These are phyloP conservation scores for Parnassius smintheus DNA, from an alignment of 2,888 invertebrate species.

Conservation along the genomic window DNA sequence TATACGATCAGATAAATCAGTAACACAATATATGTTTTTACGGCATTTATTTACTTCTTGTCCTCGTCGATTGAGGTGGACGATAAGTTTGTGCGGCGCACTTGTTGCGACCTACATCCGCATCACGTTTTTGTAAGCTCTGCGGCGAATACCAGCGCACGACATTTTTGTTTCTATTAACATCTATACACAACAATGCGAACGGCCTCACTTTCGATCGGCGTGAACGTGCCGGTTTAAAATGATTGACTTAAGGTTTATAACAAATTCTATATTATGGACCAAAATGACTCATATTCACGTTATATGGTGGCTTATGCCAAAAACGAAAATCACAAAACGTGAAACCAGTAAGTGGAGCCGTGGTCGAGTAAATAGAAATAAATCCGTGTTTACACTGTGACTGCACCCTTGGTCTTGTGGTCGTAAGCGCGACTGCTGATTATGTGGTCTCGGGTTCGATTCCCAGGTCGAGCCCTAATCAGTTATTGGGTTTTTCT, in stretches of 20 bases:
- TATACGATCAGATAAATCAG: neutral
- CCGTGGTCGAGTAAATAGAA: too few relatives aligned
- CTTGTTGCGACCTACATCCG: conserved; percentile 72
- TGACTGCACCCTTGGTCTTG: too few relatives aligned
- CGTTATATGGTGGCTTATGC: too few relatives aligned
- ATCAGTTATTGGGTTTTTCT: too few relatives aligned
- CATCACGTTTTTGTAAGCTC: conserved; percentile 67
- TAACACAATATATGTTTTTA: neutral
- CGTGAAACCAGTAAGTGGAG: too few relatives aligned
- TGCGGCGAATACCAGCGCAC: conserved; percentile 50
- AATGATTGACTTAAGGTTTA: conserved; percentile 36
- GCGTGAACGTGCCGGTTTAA: conserved; percentile 50
- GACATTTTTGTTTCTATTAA: conserved; percentile 70
- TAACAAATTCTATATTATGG: too few relatives aligned
- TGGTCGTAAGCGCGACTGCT: too few relatives aligned
- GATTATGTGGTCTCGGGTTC: too few relatives aligned
- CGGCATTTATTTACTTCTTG: conserved; percentile 4
- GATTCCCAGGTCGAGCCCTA: too few relatives aligned
- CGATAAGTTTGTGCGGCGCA: conserved; percentile 46
- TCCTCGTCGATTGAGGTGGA: conserved; percentile 18
- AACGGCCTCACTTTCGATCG: conserved; percentile 73
- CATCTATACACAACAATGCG: conserved; percentile 68
- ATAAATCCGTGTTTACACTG: too few relatives aligned
- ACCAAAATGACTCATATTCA: too few relatives aligned
- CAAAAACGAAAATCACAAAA: too few relatives aligned